Evolutionary conservation across 2,113 vertebrate species (phyloP), one percentile per base, ranked within the genome.

Genomic region (Ochotona princeps): DNA sequence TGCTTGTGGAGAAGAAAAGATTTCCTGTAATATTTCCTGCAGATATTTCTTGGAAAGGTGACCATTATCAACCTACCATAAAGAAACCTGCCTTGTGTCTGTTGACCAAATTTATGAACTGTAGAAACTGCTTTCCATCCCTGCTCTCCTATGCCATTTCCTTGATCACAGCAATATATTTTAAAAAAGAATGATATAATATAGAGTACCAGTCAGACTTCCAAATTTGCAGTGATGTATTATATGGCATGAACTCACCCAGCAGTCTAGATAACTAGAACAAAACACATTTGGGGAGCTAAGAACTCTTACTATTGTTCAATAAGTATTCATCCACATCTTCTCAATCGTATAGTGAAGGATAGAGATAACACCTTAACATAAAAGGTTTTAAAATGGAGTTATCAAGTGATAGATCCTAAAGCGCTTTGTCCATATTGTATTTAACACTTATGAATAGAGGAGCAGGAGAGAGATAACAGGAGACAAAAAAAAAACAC

Each of bases 181-280:
- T 83, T 67, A 83, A 66, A 17, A 92, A 94, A 91, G 25, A 72
- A 73, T 72, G 30, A 28, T 35, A 72, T 47, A 32, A 70, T 26
- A 60, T 17, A 79, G 4, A 79, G 20, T 1, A 69, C 70, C 25
- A 76, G 89, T 38, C 32, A 74, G 23, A 93, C 66, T 38, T 65
- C 26, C 12, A 23, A 63, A 84, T 88, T 70, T 83, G 8, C 63
- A 92, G 49, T 44, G 66, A 86, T 8, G 3, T 17, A 81, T 30
- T 70, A 2, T 54, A 13, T 38, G 5, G 20, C 28, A 57, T 61
- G 30, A 86, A 70, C 8, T 63, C 51, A 75, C 8, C 21, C 4
- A 61, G 5, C 26, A 82, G 76, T 12, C 54, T 57, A 84, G 17
- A 8, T 32, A 23, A 87, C 15, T 74, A 65, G 83, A 30, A 83